Percentiles rank a stretch among this genome's conserved stretches.
Conservation (phyloP, 2,113 vertebrate species). For the Brachyhypopomus gauderio region DNA sequence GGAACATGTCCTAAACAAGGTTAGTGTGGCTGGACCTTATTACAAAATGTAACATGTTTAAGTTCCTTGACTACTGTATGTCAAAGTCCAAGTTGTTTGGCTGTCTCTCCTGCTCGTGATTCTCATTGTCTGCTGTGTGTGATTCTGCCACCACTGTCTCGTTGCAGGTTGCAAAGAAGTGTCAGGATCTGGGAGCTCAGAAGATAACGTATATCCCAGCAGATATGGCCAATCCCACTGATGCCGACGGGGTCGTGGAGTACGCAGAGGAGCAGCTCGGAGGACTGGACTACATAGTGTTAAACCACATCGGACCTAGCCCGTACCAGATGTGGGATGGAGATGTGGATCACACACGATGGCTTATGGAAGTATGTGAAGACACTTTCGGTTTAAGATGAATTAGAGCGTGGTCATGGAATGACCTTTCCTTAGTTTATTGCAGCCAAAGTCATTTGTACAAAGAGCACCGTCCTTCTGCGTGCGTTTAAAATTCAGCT, state of each 20-base stretch:
- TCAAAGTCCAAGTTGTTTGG: too few species aligned
- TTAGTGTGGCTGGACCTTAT: constrained; percentile 56
- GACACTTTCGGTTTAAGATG: constrained; percentile 2
- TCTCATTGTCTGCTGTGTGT: too few species aligned
- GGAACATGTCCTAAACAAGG: constrained; percentile 78
- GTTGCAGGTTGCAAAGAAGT: constrained; percentile 81
- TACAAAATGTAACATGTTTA: too few species aligned
- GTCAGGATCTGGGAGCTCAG: constrained; percentile 79
- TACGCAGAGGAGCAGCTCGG: constrained; percentile 83
- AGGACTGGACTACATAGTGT: constrained; percentile 82
- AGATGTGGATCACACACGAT: constrained; percentile 73
- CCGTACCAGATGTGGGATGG: constrained; percentile 76
- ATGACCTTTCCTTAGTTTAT: too few species aligned
- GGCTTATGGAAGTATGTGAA: constrained; percentile 81
- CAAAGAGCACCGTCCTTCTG: too few species aligned
- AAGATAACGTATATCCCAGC: constrained; percentile 76
- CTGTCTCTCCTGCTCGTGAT: too few species aligned
- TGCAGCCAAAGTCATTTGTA: too few species aligned
- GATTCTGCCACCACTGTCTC: neutral
- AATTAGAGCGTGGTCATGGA: neutral
- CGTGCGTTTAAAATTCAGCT: too few species aligned
- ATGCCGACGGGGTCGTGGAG: constrained; percentile 75
- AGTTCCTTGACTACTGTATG: too few species aligned
- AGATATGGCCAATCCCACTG: constrained; percentile 79
- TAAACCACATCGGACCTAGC: constrained; percentile 81